Base-by-base conservation (phyloP, 1,140 invertebrate species). In the Brachionus angularis region DNA sequence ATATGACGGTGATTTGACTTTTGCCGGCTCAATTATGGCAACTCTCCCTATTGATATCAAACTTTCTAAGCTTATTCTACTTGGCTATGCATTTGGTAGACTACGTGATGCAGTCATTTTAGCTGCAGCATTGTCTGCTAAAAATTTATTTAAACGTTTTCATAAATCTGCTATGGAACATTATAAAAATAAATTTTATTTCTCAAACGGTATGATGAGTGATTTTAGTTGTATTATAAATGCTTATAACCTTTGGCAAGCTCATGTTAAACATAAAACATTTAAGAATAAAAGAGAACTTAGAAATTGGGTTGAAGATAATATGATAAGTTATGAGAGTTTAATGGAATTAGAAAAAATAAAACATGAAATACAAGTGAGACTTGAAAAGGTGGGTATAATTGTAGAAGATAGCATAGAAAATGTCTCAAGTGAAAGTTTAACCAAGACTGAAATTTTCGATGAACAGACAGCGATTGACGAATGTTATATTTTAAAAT, bases 81-180 rank as follows among this genome's bases (percentile, higher is more conserved):
- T 96, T 0, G 93, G 93, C 1, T 87, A 93, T 78, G 86, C 90
- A 12, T 96, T 91, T 76, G 90, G 89, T 70, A 84, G 90, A 34
- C 27, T 71, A 0, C 36, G 42, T 18, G 70, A 71, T 7, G 50
- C 70, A 1, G 39, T 71, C 2, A 29, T 71, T 33, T 31, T 72
- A 88, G 89, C 86, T 73, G 89, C 90, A 70, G 87, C 88, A 5
- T 84, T 95, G 80, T 87, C 87, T 1, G 39, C 16, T 33, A 67
- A 67, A 67, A 67, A 33, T 31, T 31, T 67, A 34, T 67, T 67
- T 42, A 50, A 14, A 12, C 31, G 14, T n/a, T 29, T 18, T 8
- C 42, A 27, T 10, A 42, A 42, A n/a, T 47, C 42, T 25, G 7
- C 46, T 14, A 34, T 50, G 27, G 62, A 67, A 42, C 36, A 33